Conservation (phyloP, 2,113 vertebrate species). For the Thunnus thynnus region DNA sequence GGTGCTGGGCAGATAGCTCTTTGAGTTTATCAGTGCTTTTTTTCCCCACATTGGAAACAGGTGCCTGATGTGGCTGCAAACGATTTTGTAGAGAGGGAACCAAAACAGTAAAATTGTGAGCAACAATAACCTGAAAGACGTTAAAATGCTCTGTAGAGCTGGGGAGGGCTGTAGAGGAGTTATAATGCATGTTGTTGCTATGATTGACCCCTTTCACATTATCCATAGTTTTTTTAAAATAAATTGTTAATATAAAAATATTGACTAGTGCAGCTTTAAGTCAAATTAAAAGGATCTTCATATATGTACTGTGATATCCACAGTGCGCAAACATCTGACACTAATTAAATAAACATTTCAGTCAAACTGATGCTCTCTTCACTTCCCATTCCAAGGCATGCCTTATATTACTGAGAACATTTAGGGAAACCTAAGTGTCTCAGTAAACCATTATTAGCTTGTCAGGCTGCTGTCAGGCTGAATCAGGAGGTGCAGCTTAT, state of each 20-base stretch:
- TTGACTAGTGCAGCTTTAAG: background rate
- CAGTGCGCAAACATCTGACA: background rate
- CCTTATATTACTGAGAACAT: conserved; percentile 50
- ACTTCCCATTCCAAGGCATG: conserved; percentile 25
- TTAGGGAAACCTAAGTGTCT: conserved; percentile 48
- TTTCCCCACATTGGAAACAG: no score
- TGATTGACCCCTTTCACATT: background rate
- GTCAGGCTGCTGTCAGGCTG: conserved; percentile 70
- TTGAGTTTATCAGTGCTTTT: no score
- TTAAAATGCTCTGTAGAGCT: no score
- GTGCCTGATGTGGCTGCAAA: no score
- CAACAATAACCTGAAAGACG: no score
- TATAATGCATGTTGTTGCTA: no score
- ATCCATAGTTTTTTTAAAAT: background rate
- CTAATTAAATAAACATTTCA: conserved; percentile 36
- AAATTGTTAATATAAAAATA: background rate
- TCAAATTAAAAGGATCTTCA: background rate
- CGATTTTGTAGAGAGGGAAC: no score
- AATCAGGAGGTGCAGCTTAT: conserved; percentile 66
- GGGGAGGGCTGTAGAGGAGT: no score
- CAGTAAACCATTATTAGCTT: conserved; percentile 58
- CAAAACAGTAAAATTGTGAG: no score
- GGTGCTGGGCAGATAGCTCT: no score
- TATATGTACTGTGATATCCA: background rate
- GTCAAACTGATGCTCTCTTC: conserved; percentile 11